A percentile compares a stretch with the other conserved stretches of the same genome.
Evolutionary conservation across 92 coral and sea anemone species (phyloP).

Genomic region (Phenganax stokvisi): DNA sequence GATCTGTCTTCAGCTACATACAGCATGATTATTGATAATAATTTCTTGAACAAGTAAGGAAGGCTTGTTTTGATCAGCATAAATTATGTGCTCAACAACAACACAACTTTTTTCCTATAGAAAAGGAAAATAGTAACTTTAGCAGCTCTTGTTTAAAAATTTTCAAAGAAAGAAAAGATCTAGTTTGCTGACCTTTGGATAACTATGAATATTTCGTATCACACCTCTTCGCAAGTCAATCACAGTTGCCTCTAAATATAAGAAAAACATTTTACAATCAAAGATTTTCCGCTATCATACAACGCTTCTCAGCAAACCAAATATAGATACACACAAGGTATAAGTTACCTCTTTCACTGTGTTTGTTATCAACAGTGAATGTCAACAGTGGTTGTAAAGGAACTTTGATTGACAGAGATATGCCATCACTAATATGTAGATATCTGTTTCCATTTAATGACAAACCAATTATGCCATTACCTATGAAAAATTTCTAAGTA

Average conservation of each 20-base stretch:
- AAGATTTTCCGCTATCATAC: neutral
- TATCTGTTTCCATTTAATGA: constrained; percentile 49
- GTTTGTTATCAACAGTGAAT: constrained; percentile 30
- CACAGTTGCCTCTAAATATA: constrained; percentile 72
- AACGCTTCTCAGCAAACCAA: neutral
- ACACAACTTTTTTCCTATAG: constrained; percentile 77
- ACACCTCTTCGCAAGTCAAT: constrained; percentile 75
- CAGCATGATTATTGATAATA: constrained; percentile 71
- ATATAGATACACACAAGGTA: neutral
- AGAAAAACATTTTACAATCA: neutral
- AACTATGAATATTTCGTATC: constrained; percentile 70
- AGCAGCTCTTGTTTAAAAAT: neutral
- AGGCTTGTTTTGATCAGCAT: constrained; percentile 69
- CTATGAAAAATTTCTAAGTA: constrained; percentile 35
- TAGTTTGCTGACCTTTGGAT: constrained; percentile 57
- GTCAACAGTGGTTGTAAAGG: constrained; percentile 30
- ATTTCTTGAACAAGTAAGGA: constrained; percentile 87
- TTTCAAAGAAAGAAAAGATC: neutral
- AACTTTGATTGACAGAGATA: constrained; percentile 15
- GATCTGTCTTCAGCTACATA: constrained; percentile 34
- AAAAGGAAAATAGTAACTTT: neutral
- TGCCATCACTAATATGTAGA: constrained; percentile 49
- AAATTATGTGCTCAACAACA: constrained; percentile 64
- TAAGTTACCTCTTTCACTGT: constrained; percentile 23
- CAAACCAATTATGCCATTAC: constrained; percentile 86